These are phyloP conservation scores for Sciurus carolinensis DNA, from an alignment of 2,797 vertebrate species.

Conservation along the genomic window DNA sequence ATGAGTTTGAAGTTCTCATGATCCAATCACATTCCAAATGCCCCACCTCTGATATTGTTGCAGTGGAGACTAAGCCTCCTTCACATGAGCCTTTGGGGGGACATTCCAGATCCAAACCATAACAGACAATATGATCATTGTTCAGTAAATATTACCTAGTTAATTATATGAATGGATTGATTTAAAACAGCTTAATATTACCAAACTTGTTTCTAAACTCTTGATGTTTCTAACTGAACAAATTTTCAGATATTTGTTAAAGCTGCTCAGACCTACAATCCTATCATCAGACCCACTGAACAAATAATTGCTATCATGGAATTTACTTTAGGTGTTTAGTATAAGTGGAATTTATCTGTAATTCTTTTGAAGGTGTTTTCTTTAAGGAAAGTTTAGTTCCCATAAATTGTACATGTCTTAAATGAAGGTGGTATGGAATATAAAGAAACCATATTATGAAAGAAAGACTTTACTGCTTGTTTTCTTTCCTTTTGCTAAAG, in stretches of 20 bases:
- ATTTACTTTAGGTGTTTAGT: neutral
- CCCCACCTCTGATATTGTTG: no score
- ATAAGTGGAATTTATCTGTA: neutral
- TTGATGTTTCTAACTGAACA: neutral
- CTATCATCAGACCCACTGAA: neutral
- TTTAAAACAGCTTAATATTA: neutral
- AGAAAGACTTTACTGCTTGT: neutral
- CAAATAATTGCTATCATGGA: neutral
- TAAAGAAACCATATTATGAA: neutral
- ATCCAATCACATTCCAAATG: no score
- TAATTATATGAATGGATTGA: neutral
- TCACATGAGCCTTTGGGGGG: no score
- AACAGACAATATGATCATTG: neutral
- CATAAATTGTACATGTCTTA: neutral
- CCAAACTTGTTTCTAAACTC: neutral
- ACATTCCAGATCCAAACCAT: no score
- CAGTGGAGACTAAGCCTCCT: no score
- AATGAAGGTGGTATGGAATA: neutral
- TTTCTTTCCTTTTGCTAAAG: neutral
- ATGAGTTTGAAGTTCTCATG: no score
- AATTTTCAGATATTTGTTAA: neutral
- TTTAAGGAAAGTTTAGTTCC: constrained; percentile 1
- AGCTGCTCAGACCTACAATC: neutral
- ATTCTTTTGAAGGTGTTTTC: neutral
- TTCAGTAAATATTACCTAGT: neutral